Conservation (phyloP, 2,888 invertebrate species). For the Caenorhabditis imperialis region DNA sequence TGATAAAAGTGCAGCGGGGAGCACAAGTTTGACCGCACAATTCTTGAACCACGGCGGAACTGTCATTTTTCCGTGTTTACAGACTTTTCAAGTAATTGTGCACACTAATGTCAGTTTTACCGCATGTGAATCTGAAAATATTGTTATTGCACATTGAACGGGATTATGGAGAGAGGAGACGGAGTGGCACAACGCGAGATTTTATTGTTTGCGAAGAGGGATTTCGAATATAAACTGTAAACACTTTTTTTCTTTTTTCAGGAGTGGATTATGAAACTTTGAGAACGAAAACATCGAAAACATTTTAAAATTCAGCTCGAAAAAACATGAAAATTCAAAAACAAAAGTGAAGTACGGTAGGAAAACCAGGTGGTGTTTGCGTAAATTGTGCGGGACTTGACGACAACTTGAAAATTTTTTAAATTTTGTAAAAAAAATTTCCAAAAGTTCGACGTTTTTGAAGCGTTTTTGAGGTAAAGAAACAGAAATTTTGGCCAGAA, state of each 20-base stretch:
- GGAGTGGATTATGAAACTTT: neutral
- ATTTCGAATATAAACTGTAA: too few species aligned
- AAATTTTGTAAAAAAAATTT: neutral
- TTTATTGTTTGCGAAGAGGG: too few species aligned
- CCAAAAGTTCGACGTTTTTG: too few species aligned
- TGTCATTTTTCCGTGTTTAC: conserved; percentile 37
- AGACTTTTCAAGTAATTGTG: neutral
- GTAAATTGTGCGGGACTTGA: neutral
- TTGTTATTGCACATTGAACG: neutral
- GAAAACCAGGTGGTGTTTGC: neutral
- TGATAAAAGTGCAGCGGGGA: conserved; percentile 59
- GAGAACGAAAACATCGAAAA: neutral
- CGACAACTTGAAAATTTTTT: neutral
- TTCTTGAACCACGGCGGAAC: conserved; percentile 55
- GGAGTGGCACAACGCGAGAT: too few species aligned
- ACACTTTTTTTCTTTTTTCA: conserved; percentile 1
- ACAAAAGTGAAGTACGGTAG: neutral
- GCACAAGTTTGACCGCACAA: conserved; percentile 45
- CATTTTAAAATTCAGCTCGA: neutral
- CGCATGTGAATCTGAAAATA: conserved; percentile 30
- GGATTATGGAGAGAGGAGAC: neutral
- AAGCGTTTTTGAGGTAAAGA: too few species aligned
- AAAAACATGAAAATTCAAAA: neutral
- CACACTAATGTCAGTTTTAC: conserved; percentile 18
- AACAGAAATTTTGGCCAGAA: too few species aligned